Conservation (phyloP, 1,140 invertebrate genomes). For the Drosophila suzukii region DNA sequence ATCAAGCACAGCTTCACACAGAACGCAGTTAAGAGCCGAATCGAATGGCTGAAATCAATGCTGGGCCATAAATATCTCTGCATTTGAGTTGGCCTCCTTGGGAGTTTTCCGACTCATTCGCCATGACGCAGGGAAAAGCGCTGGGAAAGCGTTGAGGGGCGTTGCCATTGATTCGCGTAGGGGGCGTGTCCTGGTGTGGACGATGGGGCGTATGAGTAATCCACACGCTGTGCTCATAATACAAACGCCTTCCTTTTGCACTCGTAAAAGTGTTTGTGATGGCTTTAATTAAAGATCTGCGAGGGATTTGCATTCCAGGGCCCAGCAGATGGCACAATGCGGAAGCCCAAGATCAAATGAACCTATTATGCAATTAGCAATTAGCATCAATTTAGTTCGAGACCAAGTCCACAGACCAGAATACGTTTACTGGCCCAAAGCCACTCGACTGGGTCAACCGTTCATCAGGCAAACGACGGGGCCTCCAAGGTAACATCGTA, state of each 20-base stretch:
- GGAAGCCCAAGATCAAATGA: slow-evolving; percentile 54
- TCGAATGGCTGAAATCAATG: slow-evolving; percentile 31
- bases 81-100: slow-evolving; percentile 38
- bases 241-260: slow-evolving; percentile 49
- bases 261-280: slow-evolving; percentile 46
- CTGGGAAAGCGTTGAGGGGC: slow-evolving; percentile 18
- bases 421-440: slow-evolving; percentile 59
- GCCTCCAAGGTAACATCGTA: slow-evolving; percentile 48
- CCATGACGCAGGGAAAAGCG: slow-evolving; percentile 40
- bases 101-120: slow-evolving; percentile 35
- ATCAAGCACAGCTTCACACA: slow-evolving; percentile 28
- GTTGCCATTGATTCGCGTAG: slow-evolving; percentile 35
- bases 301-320: slow-evolving; percentile 19
- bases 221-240: slow-evolving; percentile 51
- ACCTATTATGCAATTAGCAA: slow-evolving; percentile 83
- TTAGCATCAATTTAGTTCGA: slow-evolving; percentile 76
- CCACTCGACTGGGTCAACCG: slow-evolving; percentile 78
- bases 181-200: slow-evolving; percentile 25
- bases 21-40: slow-evolving; percentile 24
- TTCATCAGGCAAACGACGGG: slow-evolving; percentile 46
- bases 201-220: slow-evolving; percentile 77
- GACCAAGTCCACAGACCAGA: slow-evolving; percentile 5
- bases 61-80: slow-evolving; percentile 42
- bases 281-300: slow-evolving; percentile 71
- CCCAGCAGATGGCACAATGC: slow-evolving; percentile 35